Base-by-base conservation (phyloP, 2,888 invertebrate genomes). In the Digitonthophagus gazella region DNA sequence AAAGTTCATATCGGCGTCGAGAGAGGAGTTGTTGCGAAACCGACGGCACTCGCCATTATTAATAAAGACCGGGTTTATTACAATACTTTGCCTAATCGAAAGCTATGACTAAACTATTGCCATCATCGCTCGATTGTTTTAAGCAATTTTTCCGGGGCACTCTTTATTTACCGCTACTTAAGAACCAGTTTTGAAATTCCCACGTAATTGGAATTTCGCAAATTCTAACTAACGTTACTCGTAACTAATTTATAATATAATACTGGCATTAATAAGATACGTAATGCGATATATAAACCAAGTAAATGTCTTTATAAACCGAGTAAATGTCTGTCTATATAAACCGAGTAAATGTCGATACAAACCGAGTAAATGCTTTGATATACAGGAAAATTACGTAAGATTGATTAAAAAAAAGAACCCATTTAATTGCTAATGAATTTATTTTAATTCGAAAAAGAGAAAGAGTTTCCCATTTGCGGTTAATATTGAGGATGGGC, bases 1-100 rank as follows among this genome's bases (percentile, higher is more conserved):
- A 61, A 61, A 61, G 61, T 61, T 61, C 61, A 61, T 18, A 61
- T 18, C 6, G 15, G 15, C 15, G 57, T 16, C 15, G 57, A 57
- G 57, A 57, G 16, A 57, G 57, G 14, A 57, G 57, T 57, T 57
- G 6, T 57, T 57, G 57, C 15, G 57, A 44, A 44, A 44, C 28
- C 28, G 28, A 44, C 28, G 28, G 28, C 28, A 44, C 28, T 44
- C 28, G 28, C 28, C 28, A 8, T 44, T 44, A 44, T 44, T 44
- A 44, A 44, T 44, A 44, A 44, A 44, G 28, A 44, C 28, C 28
- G 11, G 11, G 28, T 44, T 44, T 44, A 44, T 44, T 44, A 44
- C 28, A 44, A 44, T 44, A 44, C 28, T 44, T 44, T 44, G 11
- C 28, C 28, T 44, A 44, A 44, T 44, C 28, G 28, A 44, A 44